phyloP scores from a whole-genome alignment of 2,113 vertebrate genomes.

The Ondatra zibethicus region DNA sequence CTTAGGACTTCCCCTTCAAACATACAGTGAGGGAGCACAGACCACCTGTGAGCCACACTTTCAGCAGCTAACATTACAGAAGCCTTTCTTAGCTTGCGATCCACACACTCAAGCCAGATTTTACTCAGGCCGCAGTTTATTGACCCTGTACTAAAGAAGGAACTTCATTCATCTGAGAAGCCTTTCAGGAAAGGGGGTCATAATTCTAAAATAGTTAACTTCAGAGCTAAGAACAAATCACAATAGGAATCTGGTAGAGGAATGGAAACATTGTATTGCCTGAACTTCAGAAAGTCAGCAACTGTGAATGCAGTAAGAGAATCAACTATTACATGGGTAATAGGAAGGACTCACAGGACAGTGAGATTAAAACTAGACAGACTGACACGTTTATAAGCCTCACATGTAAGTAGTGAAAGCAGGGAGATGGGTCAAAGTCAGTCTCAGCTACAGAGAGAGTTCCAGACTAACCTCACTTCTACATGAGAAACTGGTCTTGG shows the following conservation, averaged over 20 bases:
- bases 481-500: too few relatives aligned
- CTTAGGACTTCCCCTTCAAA: background rate
- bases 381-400: background rate
- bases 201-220: background rate
- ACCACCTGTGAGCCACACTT: background rate
- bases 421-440: background rate
- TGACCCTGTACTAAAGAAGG: background rate
- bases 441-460: background rate
- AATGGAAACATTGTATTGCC: background rate
- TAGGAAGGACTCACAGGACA: background rate
- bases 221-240: background rate
- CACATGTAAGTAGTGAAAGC: background rate
- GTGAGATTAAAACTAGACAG: background rate
- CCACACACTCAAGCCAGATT: background rate
- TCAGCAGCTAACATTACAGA: background rate
- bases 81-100: background rate
- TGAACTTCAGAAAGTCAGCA: background rate
- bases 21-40: background rate
- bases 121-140: background rate
- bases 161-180: background rate
- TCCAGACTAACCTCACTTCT: background rate
- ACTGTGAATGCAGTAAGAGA: background rate
- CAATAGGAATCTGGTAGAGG: background rate
- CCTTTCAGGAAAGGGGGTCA: background rate
- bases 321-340: background rate